phyloP scores from a whole-genome alignment of 2,113 vertebrate genomes.

The Embiotoca jacksoni region DNA sequence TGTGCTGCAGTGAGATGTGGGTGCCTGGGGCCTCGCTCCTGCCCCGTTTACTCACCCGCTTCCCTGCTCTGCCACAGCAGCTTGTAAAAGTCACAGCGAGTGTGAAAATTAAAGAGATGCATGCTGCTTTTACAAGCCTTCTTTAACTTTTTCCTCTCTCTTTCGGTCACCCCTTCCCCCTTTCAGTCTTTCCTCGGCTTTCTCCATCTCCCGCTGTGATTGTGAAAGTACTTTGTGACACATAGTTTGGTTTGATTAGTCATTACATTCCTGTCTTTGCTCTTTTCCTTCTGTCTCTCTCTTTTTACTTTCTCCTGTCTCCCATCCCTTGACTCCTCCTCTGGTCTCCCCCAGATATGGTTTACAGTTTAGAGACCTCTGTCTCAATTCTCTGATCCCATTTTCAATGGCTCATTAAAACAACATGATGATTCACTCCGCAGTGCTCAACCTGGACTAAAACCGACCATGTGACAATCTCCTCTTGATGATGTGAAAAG shows the following conservation, averaged over 20 bases:
- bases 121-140: slow-evolving; percentile 73
- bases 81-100: slow-evolving; percentile 72
- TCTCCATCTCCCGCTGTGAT: slow-evolving; percentile 10
- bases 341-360: slow-evolving; percentile 9
- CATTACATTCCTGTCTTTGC: slow-evolving; percentile 17
- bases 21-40: slow-evolving; percentile 41
- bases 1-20: slow-evolving; percentile 21
- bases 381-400: slow-evolving; percentile 44
- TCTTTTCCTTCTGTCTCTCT: not conserved
- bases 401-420: slow-evolving; percentile 61
- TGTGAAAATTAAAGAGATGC: slow-evolving; percentile 73
- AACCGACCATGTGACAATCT: slow-evolving; percentile 42
- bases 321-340: not conserved
- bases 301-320: not conserved
- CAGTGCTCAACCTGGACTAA: not conserved
- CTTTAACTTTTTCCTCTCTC: slow-evolving; percentile 38
- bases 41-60: slow-evolving; percentile 46
- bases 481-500: slow-evolving; percentile 48
- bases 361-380: slow-evolving; percentile 43
- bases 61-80: slow-evolving; percentile 51
- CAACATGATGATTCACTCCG: slow-evolving; percentile 48
- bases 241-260: slow-evolving; percentile 39
- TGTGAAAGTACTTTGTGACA: slow-evolving; percentile 54
- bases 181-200: slow-evolving; percentile 5
- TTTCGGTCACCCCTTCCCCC: not conserved